These are phyloP conservation scores for Flabesymbios commensalis DNA, from an alignment of 2,888 invertebrate genomes.

Conservation along the genomic window DNA sequence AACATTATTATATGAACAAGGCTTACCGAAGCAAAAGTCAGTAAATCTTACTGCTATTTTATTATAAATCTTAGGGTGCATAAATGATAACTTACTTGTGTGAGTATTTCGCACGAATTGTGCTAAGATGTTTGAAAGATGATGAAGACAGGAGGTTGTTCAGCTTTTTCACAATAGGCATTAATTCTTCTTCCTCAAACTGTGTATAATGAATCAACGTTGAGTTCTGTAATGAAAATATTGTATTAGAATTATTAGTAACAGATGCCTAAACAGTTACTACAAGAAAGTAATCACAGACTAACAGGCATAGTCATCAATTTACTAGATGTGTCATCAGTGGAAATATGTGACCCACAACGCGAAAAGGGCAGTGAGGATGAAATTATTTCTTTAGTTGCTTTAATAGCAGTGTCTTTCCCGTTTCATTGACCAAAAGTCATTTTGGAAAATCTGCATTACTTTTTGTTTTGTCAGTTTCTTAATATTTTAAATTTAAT, in stretches of 20 bases:
- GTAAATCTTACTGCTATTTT: too few species aligned
- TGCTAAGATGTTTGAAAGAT: conserved; percentile 79
- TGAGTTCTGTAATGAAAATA: conserved; percentile 43
- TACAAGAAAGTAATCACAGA: neutral
- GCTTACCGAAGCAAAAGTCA: too few species aligned
- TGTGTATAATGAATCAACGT: conserved; percentile 65
- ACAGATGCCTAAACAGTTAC: neutral
- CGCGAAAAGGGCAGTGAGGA: too few species aligned
- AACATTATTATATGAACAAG: too few species aligned
- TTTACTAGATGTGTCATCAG: neutral
- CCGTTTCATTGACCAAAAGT: too few species aligned
- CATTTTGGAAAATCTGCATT: too few species aligned
- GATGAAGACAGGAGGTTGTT: conserved; percentile 79
- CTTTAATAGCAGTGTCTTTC: too few species aligned
- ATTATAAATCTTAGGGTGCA: too few species aligned
- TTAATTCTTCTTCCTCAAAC: conserved; percentile 76
- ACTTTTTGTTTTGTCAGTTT: too few species aligned
- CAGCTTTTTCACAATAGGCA: conserved; percentile 72
- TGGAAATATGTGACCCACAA: too few species aligned
- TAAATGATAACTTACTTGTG: conserved; percentile 67
- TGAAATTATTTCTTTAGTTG: too few species aligned
- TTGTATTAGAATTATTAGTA: neutral
- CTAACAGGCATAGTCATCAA: neutral
- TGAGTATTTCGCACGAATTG: conserved; percentile 89
- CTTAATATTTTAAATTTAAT: too few species aligned